Base-by-base conservation (phyloP, 2,113 vertebrate species). In the Lethenteron reissneri region DNA sequence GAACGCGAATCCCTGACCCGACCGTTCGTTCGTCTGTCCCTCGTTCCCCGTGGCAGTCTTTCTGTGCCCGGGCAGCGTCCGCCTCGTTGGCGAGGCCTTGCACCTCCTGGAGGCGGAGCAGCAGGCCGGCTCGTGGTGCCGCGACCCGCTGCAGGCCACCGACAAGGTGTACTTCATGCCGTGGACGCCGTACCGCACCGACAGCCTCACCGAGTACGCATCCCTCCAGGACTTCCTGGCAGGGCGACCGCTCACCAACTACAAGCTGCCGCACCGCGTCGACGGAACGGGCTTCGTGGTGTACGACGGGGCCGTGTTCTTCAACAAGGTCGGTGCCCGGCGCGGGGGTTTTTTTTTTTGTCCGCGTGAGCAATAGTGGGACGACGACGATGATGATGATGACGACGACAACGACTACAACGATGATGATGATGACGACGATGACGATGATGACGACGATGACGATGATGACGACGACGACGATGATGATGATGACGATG, bases 131-230 rank as follows among this genome's bases (percentile, higher is more conserved):
- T 88, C 89, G 0, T 96, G 91, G 91, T 96, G 91, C 78, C 90
- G 89, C 76, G 91, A 96, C 79, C 91, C 91, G 0, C 85, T 96
- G 69, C 90, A 95, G 77, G 86, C 90, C 0, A 89, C 89, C 2
- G 91, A 96, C 75, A 85, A 89, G 2, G 85, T 96, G 56, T 96
- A 94, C 59, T 87, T 90, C 73, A 88, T 96, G 87, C 88, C 91
- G 5, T 96, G 91, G 91, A 85, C 87, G 6, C 91, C 91, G 14
- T 92, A 92, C 77, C 87, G 91, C 76, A 92, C 89, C 0, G 91
- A 96, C 81, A 88, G 87, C 57, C 81, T 96, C 74, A 89, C 85
- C 2, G 90, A 96, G 73, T 95, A 91, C 12, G 85, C 87, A 0
- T 87, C 89, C 0, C 94, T 88, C 88, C 87, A 89, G 62, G 90